Conservation (phyloP, 30 jellyfish, hydroid and myxozoan species). For the Hydractinia echinata region DNA sequence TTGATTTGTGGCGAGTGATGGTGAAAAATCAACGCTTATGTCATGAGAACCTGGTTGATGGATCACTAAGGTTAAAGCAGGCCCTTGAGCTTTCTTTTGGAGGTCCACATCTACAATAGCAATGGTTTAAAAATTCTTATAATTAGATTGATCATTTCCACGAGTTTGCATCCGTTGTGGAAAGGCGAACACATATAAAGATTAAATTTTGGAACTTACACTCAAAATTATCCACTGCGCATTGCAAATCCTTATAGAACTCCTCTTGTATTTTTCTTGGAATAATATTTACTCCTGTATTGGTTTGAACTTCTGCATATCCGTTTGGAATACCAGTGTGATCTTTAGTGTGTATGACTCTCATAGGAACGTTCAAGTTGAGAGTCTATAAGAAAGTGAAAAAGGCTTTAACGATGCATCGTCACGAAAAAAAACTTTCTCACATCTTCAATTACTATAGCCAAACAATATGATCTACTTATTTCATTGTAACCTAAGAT, state of each 20-base stretch:
- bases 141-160: too few species aligned
- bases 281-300: not conserved
- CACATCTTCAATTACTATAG: not conserved
- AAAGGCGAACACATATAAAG: too few species aligned
- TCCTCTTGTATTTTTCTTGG: constrained; percentile 8
- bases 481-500: too few species aligned
- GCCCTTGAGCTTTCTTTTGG: constrained; percentile 3
- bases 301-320: not conserved
- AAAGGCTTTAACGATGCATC: not conserved
- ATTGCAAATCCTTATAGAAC: not conserved
- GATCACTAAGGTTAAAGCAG: not conserved
- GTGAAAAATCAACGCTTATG: not conserved
- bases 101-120: not conserved
- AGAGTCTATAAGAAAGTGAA: not conserved
- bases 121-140: too few species aligned
- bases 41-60: not conserved
- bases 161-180: too few species aligned
- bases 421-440: too few species aligned
- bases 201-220: too few species aligned
- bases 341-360: not conserved
- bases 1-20: not conserved
- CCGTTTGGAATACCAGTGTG: not conserved
- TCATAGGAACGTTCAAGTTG: not conserved
- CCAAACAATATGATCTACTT: not conserved
- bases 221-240: too few species aligned